phyloP scores from a whole-genome alignment of 2,888 invertebrate species.

The Drosophila prolongata region DNA sequence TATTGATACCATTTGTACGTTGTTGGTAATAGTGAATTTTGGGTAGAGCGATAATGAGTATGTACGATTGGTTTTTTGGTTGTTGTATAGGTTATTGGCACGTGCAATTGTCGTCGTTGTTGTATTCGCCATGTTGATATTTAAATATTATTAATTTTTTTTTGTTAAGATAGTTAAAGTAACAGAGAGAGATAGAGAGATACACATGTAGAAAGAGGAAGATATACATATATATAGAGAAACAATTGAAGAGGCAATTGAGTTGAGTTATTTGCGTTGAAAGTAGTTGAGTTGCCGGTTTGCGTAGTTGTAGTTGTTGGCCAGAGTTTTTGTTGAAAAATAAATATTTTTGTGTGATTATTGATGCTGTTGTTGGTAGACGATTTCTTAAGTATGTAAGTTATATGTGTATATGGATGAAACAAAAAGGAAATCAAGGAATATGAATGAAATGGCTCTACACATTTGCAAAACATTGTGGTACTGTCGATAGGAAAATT shows the following conservation, averaged over 20 bases:
- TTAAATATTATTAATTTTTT: constrained; percentile 16
- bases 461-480: constrained; percentile 2
- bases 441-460: constrained; percentile 6
- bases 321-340: constrained; percentile 64
- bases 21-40: constrained; percentile 20
- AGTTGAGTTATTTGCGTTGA: constrained; percentile 62
- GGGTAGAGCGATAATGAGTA: constrained; percentile 8
- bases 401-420: constrained; percentile 17
- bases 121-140: constrained; percentile 15
- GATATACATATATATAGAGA: constrained; percentile 49
- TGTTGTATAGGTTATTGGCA: constrained; percentile 30
- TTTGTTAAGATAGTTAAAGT: constrained; percentile 41
- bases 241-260: constrained; percentile 72
- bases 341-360: constrained; percentile 69
- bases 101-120: constrained; percentile 30
- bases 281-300: constrained; percentile 55
- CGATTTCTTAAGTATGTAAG: constrained; percentile 23
- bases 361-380: constrained; percentile 55
- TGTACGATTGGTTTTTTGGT: constrained; percentile 14
- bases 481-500: not conserved
- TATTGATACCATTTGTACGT: constrained; percentile 12
- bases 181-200: constrained; percentile 50
- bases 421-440: constrained; percentile 10
- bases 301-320: constrained; percentile 56
- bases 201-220: constrained; percentile 36